Evolutionary conservation across 2,113 vertebrate species (phyloP).

Genomic region (Diglossa brunneiventris): DNA sequence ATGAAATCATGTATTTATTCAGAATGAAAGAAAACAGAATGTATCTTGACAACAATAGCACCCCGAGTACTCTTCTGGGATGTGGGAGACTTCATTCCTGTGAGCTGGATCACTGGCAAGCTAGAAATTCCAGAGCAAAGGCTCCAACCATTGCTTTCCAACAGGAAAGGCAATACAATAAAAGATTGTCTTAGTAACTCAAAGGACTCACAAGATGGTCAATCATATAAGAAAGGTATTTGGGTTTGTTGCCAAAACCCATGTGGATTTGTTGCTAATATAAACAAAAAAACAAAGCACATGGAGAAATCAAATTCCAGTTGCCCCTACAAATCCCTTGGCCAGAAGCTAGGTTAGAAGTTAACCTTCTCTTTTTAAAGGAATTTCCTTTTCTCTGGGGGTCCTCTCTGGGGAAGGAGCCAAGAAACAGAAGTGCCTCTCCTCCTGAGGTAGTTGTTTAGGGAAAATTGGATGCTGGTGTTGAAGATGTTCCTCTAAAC

Average conservation of each 20-base stretch:
- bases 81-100: background rate
- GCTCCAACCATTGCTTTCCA: background rate
- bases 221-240: background rate
- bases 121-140: background rate
- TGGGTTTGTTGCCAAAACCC: background rate
- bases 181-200: background rate
- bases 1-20: background rate
- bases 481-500: background rate
- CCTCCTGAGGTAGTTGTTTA: background rate
- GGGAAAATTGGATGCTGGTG: background rate
- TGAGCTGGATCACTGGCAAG: background rate
- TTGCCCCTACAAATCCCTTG: rapidly evolving
- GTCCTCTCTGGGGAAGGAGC: background rate
- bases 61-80: background rate
- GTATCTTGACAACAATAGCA: background rate
- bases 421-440: background rate
- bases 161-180: background rate
- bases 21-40: background rate
- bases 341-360: background rate
- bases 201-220: background rate
- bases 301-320: background rate
- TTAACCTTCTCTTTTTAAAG: background rate
- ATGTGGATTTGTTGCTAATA: background rate
- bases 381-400: background rate
- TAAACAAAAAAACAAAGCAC: background rate